Percentiles rank a stretch among this genome's conserved stretches.
phyloP scores from a whole-genome alignment of 2,797 vertebrate genomes.

The Pseudocheirus occidentalis region DNA sequence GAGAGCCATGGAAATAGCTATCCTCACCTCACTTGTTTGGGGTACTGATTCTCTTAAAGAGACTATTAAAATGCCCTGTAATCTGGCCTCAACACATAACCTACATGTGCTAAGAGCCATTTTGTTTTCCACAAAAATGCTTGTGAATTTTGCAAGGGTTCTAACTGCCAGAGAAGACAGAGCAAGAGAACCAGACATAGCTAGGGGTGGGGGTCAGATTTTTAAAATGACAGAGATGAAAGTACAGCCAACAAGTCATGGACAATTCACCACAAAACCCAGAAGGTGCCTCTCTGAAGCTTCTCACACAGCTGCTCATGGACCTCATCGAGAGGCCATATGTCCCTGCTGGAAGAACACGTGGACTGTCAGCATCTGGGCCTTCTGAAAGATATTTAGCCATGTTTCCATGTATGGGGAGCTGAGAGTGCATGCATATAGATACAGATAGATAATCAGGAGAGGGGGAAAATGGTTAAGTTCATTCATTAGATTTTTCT shows the following conservation, averaged over 20 bases:
- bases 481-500: slow-evolving; percentile 57
- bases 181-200: rapidly evolving
- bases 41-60: background rate
- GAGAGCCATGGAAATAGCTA: background rate
- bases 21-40: background rate
- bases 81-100: background rate
- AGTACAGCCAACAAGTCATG: background rate
- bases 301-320: slow-evolving; percentile 31
- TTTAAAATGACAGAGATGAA: background rate
- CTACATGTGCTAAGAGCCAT: rapidly evolving
- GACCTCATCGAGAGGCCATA: slow-evolving; percentile 16
- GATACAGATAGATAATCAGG: background rate
- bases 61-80: background rate
- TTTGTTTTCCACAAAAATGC: background rate
- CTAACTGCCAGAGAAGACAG: background rate
- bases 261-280: slow-evolving; percentile 42
- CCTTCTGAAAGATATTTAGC: slow-evolving; percentile 11
- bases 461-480: slow-evolving; percentile 48
- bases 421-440: slow-evolving; percentile 37
- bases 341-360: slow-evolving; percentile 42
- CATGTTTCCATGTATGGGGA: slow-evolving; percentile 10
- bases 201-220: rapidly evolving
- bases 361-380: slow-evolving; percentile 49
- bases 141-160: background rate
- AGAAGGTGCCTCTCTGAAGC: slow-evolving; percentile 55